Evolutionary conservation across 2,113 vertebrate genomes (phyloP), one percentile per base, ranked within the genome.

Genomic region (Sturnus vulgaris): DNA sequence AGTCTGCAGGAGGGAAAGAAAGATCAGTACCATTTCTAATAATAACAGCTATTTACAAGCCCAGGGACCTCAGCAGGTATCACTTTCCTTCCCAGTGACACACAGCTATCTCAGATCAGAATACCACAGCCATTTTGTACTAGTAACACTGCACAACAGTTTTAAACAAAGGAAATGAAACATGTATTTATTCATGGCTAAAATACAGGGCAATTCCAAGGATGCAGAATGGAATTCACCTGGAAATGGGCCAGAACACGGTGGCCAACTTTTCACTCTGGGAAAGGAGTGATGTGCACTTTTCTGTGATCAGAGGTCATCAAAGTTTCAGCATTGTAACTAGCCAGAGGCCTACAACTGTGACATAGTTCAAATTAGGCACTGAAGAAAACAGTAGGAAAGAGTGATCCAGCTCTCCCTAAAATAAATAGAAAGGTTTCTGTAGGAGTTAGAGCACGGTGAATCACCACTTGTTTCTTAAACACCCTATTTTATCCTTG

Each of bases 131-230:
- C 6, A 2, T 40, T 77, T 89, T 83, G 28, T 59, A 39, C 65
- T 61, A 64, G 50, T 31, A 80, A 82, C 20, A 25, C 22, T 19
- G 30, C 2, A 3, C 37, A 94, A 72, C 18, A 24, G 9, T 70
- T 92, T 91, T 50, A 77, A 79, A 68, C 60, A 83, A 82, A 91
- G 81, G 64, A 96, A 96, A 90, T 70, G 15, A 84, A 93, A 86
- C 37, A 80, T 64, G 30, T 42, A 86, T 94, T 72, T 96, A 81
- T 39, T n/a, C n/a, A 75, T 63, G 22, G 15, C 28, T 94, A 64
- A 95, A 81, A 70, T 37, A 39, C 33, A 68, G 33, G 49, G n/a
- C 57, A 85, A 77, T 82, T 95, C 61, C 71, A 78, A 52, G 46
- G 83, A 72, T 91, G 63, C 21, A 79, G 33, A 65, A 33, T 75